Evolutionary conservation across 2,113 vertebrate species (phyloP).

Genomic region (Myocastor coypus): DNA sequence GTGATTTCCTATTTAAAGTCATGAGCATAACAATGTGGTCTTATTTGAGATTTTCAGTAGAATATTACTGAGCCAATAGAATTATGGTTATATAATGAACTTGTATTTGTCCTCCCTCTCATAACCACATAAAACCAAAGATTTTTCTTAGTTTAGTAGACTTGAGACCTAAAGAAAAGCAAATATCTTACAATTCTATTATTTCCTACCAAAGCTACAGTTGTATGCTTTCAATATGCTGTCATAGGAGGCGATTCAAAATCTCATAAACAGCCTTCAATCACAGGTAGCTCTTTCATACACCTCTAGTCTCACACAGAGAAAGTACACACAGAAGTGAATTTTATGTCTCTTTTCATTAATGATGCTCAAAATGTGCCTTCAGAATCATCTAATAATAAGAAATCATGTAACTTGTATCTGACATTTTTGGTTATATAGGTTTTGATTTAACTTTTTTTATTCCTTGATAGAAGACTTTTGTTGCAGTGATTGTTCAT

Average conservation of each 20-base stretch:
- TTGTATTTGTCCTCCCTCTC: neutral
- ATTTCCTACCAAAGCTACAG: slow-evolving; percentile 20
- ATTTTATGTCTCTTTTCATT: slow-evolving; percentile 31
- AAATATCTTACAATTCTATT: neutral
- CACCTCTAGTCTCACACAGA: neutral
- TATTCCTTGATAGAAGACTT: too few species aligned
- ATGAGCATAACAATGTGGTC: neutral
- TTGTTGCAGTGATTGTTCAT: too few species aligned
- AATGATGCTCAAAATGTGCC: slow-evolving; percentile 29
- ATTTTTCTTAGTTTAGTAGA: slow-evolving; percentile 7
- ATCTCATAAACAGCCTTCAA: neutral
- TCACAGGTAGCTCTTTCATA: slow-evolving; percentile 18
- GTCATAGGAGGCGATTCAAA: neutral
- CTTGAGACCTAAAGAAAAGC: neutral
- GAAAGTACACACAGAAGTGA: neutral
- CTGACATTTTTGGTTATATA: too few species aligned
- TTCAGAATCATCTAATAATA: slow-evolving; percentile 12
- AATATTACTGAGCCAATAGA: slow-evolving; percentile 30
- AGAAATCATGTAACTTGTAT: too few species aligned
- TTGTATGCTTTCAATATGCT: neutral
- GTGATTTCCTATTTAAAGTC: slow-evolving; percentile 53
- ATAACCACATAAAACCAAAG: neutral
- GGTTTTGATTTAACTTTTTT: too few species aligned
- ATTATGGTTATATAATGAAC: neutral
- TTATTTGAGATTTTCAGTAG: slow-evolving; percentile 28